Conservation (phyloP, 1,140 invertebrate species). For the Ridgeia piscesae region DNA sequence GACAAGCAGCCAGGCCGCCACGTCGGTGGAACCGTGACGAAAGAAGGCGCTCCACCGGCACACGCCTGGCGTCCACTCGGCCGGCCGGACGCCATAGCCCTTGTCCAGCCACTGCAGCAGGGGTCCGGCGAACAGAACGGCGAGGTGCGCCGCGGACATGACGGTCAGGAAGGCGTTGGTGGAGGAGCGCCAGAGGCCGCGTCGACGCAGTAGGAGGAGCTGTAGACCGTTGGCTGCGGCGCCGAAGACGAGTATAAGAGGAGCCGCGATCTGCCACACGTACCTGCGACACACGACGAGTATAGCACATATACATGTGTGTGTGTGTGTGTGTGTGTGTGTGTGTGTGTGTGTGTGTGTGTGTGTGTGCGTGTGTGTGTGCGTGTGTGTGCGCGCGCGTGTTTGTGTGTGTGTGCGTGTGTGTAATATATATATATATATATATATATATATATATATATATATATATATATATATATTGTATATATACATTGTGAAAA, state of each 20-base stretch:
- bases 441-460: too few species aligned
- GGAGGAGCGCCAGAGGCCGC: constrained; percentile 13
- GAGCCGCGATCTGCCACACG: constrained; percentile 20
- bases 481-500: too few species aligned
- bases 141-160: constrained; percentile 29
- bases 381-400: too few species aligned
- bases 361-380: too few species aligned
- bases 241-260: constrained; percentile 26
- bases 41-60: constrained; percentile 32
- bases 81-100: neutral
- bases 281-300: neutral
- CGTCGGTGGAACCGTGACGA: constrained; percentile 23
- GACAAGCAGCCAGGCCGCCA: constrained; percentile 22
- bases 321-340: too few species aligned
- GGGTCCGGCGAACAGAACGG: constrained; percentile 26
- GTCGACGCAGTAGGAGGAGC: constrained; percentile 21
- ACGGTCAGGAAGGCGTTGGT: constrained; percentile 32
- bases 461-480: too few species aligned
- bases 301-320: neutral
- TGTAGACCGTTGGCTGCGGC: constrained; percentile 23
- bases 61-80: constrained; percentile 4
- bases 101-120: constrained; percentile 30
- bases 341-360: too few species aligned
- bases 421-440: too few species aligned
- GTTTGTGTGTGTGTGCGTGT: too few species aligned